Evolutionary conservation across 2,888 invertebrate species (phyloP).

Genomic region (Germaria angustata): DNA sequence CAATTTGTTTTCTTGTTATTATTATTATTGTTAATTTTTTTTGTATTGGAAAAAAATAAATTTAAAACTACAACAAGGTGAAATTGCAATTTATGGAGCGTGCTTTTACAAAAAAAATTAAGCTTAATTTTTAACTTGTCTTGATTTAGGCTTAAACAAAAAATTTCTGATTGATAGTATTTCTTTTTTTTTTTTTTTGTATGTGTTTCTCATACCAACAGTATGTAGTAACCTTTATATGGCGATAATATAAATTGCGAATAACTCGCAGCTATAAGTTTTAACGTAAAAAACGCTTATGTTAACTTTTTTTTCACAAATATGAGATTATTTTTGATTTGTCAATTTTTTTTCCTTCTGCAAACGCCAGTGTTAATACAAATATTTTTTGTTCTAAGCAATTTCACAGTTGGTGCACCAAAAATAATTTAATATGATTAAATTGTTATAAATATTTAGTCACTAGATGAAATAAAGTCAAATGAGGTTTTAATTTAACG

Average conservation of each 20-base stretch:
- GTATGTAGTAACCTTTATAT: slow-evolving; percentile 26
- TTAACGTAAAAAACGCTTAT: not conserved
- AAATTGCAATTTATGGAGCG: slow-evolving; percentile 46
- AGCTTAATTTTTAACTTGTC: slow-evolving; percentile 13
- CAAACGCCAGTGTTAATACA: no score
- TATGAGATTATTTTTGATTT: no score
- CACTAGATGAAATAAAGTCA: no score
- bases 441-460: no score
- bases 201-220: slow-evolving; percentile 14
- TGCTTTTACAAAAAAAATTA: slow-evolving; percentile 21
- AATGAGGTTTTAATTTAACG: no score
- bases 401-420: no score
- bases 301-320: not conserved
- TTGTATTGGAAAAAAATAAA: slow-evolving; percentile 1
- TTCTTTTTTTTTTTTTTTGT: no score
- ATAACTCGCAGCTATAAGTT: slow-evolving; percentile 3
- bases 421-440: no score
- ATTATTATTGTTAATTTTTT: not conserved
- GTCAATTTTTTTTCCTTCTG: no score
- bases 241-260: not conserved
- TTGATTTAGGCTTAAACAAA: slow-evolving; percentile 40
- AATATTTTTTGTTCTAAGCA: no score
- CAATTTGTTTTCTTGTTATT: slow-evolving; percentile 25
- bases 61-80: slow-evolving; percentile 46
- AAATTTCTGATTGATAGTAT: slow-evolving; percentile 34